phyloP scores from a whole-genome alignment of 2,797 vertebrate species.

The Octomys mimax region DNA sequence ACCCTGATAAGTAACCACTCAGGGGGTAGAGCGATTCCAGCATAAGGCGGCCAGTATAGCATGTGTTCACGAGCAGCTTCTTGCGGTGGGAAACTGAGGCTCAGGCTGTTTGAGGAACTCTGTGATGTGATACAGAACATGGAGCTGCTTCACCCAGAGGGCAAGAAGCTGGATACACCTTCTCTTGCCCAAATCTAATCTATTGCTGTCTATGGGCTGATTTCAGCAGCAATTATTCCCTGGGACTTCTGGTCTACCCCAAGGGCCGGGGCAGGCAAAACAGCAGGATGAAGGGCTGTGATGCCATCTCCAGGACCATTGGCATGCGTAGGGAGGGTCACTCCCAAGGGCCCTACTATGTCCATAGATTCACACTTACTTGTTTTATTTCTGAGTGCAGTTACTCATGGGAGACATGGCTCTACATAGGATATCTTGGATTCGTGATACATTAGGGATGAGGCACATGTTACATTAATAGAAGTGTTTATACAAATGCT shows the following conservation, averaged over 20 bases:
- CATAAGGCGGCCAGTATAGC: background rate
- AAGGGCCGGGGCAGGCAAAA: too few species aligned
- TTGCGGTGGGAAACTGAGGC: background rate
- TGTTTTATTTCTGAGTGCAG: background rate
- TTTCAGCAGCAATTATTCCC: background rate
- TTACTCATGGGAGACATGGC: background rate
- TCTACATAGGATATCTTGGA: constrained; percentile 31
- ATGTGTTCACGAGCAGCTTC: background rate
- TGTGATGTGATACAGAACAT: background rate
- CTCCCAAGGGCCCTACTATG: accelerated
- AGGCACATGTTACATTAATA: background rate
- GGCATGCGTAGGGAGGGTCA: accelerated
- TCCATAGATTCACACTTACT: background rate
- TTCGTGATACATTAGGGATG: background rate
- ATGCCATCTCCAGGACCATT: background rate
- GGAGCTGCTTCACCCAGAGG: accelerated
- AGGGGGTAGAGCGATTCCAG: background rate
- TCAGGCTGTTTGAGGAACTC: background rate
- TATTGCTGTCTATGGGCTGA: background rate
- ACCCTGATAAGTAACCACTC: background rate
- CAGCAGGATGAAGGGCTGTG: too few species aligned
- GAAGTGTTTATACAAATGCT: constrained; percentile 2
- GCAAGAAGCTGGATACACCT: accelerated
- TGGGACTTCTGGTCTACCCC: constrained; percentile 1
- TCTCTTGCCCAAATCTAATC: accelerated